Evolutionary conservation across 2,113 vertebrate species (phyloP).

Genomic region (Psilopogon haemacephalus): DNA sequence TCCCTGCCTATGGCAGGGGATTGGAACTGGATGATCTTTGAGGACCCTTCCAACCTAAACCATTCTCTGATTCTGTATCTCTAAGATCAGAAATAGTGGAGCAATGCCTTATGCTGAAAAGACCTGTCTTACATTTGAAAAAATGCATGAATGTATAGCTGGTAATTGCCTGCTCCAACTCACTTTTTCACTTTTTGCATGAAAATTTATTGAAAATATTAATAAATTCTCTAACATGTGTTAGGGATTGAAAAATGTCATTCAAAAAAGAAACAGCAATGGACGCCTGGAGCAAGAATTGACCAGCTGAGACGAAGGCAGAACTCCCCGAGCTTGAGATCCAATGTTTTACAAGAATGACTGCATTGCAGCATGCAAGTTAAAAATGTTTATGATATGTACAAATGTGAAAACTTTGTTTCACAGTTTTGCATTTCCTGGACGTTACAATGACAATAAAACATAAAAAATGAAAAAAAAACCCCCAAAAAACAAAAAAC

Average conservation of each 20-base stretch:
- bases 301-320: neutral
- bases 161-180: neutral
- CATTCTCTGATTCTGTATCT: no score
- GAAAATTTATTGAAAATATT: neutral
- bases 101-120: neutral
- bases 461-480: neutral
- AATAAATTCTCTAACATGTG: neutral
- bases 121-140: neutral
- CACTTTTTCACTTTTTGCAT: neutral
- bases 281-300: neutral
- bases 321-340: neutral
- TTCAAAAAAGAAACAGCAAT: neutral
- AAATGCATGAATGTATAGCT: neutral
- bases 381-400: constrained; percentile 37
- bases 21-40: no score
- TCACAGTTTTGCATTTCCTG: constrained; percentile 46
- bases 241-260: neutral
- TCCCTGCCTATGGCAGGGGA: no score
- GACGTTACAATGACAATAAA: constrained; percentile 45
- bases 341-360: constrained; percentile 3
- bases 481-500: no score
- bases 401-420: constrained; percentile 60
- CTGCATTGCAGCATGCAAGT: neutral
- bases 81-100: neutral
- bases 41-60: no score